Conservation (phyloP, 2,797 vertebrate species). For the Chaenodraco wilsoni region DNA sequence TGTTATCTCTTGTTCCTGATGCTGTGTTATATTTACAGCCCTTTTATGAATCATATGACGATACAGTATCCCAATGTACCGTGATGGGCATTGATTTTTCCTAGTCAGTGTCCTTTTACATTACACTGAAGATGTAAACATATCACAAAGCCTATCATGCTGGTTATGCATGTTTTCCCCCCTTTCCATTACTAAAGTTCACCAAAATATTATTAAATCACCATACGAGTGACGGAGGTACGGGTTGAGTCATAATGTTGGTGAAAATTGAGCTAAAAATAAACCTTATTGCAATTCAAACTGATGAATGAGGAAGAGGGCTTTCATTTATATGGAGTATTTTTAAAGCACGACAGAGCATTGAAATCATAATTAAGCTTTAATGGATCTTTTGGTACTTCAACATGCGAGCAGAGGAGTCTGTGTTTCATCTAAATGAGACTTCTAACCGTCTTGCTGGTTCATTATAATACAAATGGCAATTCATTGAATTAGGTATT, state of each 20-base stretch:
- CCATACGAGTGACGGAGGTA: not conserved
- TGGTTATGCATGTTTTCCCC: not conserved
- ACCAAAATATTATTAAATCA: slow-evolving; percentile 1
- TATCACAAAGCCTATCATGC: not conserved
- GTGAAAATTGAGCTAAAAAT: not conserved
- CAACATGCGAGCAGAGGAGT: not conserved
- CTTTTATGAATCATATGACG: slow-evolving; percentile 47
- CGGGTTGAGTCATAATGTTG: not conserved
- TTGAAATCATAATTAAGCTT: slow-evolving; percentile 18
- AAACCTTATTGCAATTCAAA: not conserved
- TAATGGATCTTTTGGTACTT: slow-evolving; percentile 17
- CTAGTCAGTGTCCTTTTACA: slow-evolving; percentile 3
- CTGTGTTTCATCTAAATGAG: slow-evolving; percentile 16
- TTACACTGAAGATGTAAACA: slow-evolving; percentile 7
- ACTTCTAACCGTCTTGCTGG: not conserved
- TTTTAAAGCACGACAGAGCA: not conserved
- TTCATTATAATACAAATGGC: slow-evolving; percentile 9
- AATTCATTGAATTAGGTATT: slow-evolving; percentile 15
- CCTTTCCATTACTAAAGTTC: not conserved
- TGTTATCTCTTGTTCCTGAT: slow-evolving; percentile 41
- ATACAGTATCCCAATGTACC: slow-evolving; percentile 12
- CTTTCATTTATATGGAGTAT: not conserved
- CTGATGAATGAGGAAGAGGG: not conserved
- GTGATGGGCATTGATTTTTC: slow-evolving; percentile 28
- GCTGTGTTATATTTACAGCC: slow-evolving; percentile 46